Conservation (phyloP, 2,113 vertebrate genomes). For the Malurus melanocephalus region DNA sequence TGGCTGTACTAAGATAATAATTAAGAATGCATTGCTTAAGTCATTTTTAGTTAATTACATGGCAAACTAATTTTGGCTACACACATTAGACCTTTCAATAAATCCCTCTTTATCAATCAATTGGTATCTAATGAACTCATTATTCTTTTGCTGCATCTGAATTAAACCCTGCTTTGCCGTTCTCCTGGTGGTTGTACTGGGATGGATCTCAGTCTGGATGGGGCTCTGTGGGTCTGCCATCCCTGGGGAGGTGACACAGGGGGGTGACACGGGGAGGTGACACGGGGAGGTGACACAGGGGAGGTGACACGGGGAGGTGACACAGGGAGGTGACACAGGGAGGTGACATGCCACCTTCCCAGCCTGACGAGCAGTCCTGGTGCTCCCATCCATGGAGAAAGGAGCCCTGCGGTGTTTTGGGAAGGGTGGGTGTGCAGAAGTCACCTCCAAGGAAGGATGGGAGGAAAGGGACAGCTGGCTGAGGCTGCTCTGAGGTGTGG, state of each 20-base stretch:
- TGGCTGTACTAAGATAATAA: slow-evolving; percentile 67
- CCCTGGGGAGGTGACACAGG: fast-evolving
- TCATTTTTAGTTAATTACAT: slow-evolving; percentile 72
- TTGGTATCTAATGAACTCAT: slow-evolving; percentile 65
- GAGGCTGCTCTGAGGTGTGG: background rate
- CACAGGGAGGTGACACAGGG: fast-evolving
- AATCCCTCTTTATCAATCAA: slow-evolving; percentile 69
- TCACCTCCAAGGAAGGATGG: fast-evolving
- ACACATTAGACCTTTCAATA: slow-evolving; percentile 66
- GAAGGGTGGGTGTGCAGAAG: background rate
- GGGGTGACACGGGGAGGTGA: background rate
- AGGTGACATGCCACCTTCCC: fast-evolving
- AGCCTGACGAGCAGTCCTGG: background rate
- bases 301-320: background rate
- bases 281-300: fast-evolving
- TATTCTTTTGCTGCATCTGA: slow-evolving; percentile 35
- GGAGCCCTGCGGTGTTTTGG: background rate
- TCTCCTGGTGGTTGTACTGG: background rate
- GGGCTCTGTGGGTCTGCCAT: background rate
- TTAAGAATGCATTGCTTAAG: slow-evolving; percentile 72
- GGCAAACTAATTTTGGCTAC: slow-evolving; percentile 72
- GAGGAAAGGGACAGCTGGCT: background rate
- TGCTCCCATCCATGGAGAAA: fast-evolving
- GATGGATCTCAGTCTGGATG: background rate
- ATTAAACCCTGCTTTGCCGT: background rate